Evolutionary conservation across 2,797 vertebrate species (phyloP).

Genomic region (Anomalospiza imberbis): DNA sequence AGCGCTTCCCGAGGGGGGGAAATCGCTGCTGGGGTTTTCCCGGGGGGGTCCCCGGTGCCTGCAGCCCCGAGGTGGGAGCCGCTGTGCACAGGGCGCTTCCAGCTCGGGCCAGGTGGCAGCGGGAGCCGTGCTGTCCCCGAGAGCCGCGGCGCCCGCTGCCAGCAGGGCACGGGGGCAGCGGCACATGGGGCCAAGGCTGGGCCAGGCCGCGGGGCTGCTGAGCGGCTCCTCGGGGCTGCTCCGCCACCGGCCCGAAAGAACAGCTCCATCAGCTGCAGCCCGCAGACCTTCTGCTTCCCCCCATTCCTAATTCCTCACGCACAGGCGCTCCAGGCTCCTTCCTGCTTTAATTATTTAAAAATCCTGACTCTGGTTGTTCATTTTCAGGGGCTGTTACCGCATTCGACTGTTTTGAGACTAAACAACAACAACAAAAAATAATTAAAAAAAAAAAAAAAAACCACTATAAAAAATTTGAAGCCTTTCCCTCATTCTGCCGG

Average conservation of each 20-base stretch:
- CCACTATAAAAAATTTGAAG: background rate
- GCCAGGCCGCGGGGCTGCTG: background rate
- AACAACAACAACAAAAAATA: background rate
- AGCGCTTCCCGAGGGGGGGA: accelerated
- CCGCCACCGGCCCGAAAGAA: conserved; percentile 15
- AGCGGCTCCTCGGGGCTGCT: background rate
- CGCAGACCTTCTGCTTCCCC: conserved; percentile 20
- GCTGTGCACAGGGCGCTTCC: background rate
- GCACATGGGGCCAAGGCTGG: too few species aligned
- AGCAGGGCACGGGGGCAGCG: too few species aligned
- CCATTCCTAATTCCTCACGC: background rate
- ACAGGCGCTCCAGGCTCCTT: background rate
- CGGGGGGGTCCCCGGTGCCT: accelerated
- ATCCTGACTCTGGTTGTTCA: conserved; percentile 5
- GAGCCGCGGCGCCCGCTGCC: background rate
- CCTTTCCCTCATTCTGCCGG: conserved; percentile 58
- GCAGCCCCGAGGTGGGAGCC: background rate
- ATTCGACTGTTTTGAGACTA: conserved; percentile 2
- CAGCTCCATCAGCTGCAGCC: conserved; percentile 21
- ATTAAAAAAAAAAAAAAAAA: background rate
- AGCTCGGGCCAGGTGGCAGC: background rate
- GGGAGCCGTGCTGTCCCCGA: background rate
- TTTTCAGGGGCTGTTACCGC: conserved; percentile 9
- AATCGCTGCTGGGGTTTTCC: accelerated
- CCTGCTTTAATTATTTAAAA: conserved; percentile 55